Evolutionary conservation across 2,113 vertebrate species (phyloP).

Genomic region (Oriolus oriolus): DNA sequence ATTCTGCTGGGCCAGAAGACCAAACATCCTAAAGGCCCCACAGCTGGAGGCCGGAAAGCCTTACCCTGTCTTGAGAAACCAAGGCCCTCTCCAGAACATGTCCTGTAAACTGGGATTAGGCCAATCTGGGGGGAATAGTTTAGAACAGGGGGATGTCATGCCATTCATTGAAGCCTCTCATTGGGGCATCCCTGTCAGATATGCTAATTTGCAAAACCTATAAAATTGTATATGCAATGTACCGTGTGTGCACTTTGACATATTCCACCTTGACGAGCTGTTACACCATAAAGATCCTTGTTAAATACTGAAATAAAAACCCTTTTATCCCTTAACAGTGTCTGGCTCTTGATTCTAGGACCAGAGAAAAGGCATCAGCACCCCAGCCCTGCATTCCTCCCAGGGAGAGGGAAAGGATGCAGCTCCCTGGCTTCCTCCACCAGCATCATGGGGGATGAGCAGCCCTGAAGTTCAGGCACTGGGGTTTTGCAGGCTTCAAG

Average conservation of each 20-base stretch:
- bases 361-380: neutral
- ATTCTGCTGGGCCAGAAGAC: neutral
- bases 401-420: neutral
- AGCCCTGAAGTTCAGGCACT: neutral
- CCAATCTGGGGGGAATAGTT: neutral
- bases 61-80: fast-evolving
- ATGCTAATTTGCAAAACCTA: neutral
- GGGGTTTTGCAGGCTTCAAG: neutral
- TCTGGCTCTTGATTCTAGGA: neutral
- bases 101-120: neutral
- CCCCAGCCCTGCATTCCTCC: neutral
- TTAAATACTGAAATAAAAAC: neutral
- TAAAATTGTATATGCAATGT: too few species aligned
- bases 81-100: neutral
- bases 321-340: neutral
- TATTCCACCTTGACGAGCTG: neutral
- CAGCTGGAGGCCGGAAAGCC: neutral
- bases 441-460: fast-evolving
- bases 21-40: neutral
- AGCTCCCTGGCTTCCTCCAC: neutral
- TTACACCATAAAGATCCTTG: neutral
- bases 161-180: neutral
- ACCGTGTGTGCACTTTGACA: fast-evolving
- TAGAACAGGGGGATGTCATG: neutral
- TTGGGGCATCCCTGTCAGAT: neutral